A percentile compares a stretch with the other conserved stretches of the same genome.
phyloP scores from a whole-genome alignment of 2,888 invertebrate genomes.

The Ichneumoninae sp. region DNA sequence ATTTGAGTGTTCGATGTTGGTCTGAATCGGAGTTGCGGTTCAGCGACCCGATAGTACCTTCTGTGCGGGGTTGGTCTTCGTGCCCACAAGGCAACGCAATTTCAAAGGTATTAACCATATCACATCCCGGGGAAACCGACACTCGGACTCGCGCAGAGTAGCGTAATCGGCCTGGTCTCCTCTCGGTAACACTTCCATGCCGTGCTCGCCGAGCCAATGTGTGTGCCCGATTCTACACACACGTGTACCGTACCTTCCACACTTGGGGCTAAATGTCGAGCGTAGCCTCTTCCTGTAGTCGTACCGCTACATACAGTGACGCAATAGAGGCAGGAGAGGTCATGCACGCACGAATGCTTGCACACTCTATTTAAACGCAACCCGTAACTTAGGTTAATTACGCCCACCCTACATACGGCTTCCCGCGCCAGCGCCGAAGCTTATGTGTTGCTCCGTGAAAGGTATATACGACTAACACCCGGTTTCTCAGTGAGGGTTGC shows the following conservation, averaged over 20 bases:
- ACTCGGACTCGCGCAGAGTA: constrained; percentile 25
- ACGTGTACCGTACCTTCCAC: neutral
- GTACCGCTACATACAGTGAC: neutral
- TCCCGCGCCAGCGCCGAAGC: constrained; percentile 28
- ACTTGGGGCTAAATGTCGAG: neutral
- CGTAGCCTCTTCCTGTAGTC: constrained; percentile 14
- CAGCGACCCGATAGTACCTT: neutral
- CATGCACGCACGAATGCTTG: constrained; percentile 60
- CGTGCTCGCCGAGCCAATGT: constrained; percentile 8
- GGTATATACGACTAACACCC: constrained; percentile 18
- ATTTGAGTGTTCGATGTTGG: neutral
- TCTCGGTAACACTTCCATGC: constrained; percentile 22
- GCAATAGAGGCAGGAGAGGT: constrained; percentile 4
- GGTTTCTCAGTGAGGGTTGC: constrained; percentile 31
- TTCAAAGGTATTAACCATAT: constrained; percentile 23
- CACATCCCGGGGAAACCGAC: constrained; percentile 15
- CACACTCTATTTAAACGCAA: constrained; percentile 63
- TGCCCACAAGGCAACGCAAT: constrained; percentile 17
- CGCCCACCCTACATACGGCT: constrained; percentile 43
- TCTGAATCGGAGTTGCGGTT: neutral
- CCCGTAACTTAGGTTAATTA: constrained; percentile 71
- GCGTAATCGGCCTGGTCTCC: constrained; percentile 19
- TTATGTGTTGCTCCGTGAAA: constrained; percentile 19
- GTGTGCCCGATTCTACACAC: constrained; percentile 29
- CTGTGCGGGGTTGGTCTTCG: neutral